phyloP scores from a whole-genome alignment of 2,888 invertebrate species.

The Caenorhabditis imperialis region DNA sequence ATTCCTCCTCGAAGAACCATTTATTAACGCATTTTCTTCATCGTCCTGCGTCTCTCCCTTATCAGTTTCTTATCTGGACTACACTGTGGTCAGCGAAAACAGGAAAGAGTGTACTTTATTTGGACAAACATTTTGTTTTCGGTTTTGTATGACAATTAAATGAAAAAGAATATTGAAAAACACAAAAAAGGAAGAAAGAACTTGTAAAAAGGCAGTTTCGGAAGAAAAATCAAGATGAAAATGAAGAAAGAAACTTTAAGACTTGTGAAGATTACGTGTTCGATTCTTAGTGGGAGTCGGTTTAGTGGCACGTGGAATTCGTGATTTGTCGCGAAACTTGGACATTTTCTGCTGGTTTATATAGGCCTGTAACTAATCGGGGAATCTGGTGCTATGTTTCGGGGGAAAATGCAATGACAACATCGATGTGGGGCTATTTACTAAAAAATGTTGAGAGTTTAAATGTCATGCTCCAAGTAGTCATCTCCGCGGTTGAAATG shows the following conservation, averaged over 20 bases:
- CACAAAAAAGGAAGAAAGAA: no score
- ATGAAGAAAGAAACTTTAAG: not conserved
- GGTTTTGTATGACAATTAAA: no score
- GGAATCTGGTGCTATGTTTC: constrained; percentile 4
- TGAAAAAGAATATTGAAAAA: no score
- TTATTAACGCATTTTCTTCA: no score
- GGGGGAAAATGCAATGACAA: constrained; percentile 8
- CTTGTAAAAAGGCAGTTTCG: constrained; percentile 12
- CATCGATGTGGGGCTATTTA: constrained; percentile 1
- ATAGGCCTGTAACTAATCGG: constrained; percentile 53
- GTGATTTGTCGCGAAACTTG: constrained; percentile 41
- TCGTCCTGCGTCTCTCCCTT: no score
- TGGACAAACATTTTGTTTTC: no score
- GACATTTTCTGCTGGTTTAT: constrained; percentile 46
- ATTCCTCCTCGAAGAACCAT: no score
- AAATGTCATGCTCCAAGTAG: constrained; percentile 54
- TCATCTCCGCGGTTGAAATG: constrained; percentile 41
- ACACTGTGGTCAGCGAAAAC: no score
- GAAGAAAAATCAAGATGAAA: not conserved
- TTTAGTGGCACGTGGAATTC: constrained; percentile 44
- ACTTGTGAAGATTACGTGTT: constrained; percentile 18
- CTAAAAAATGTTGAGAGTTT: constrained; percentile 4
- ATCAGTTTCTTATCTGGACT: no score
- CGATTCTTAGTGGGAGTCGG: constrained; percentile 38
- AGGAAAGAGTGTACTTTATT: no score